A percentile compares a stretch with the other conserved stretches of the same genome.
phyloP scores from a whole-genome alignment of 1,140 invertebrate genomes.

The Aphelenchoides avenae region DNA sequence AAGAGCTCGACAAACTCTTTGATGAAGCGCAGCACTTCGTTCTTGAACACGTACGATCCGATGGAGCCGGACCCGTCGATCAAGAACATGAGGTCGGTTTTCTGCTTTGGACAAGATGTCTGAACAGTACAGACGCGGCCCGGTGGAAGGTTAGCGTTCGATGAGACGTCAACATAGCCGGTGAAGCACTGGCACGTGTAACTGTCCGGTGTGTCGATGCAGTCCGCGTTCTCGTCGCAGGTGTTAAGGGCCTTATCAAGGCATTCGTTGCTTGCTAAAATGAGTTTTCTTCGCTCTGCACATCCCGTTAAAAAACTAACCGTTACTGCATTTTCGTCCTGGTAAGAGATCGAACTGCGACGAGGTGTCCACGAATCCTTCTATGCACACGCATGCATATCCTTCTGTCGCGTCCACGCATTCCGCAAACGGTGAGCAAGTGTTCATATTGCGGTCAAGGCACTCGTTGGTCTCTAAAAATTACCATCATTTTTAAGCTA shows the following conservation, averaged over 20 bases:
- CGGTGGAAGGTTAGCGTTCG: conserved; percentile 53
- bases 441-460: conserved; percentile 42
- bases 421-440: conserved; percentile 58
- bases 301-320: conserved; percentile 31
- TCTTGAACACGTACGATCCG: conserved; percentile 57
- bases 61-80: conserved; percentile 58
- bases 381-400: conserved; percentile 59
- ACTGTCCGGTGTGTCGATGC: conserved; percentile 58
- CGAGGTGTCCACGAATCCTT: conserved; percentile 59
- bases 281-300: background rate
- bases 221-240: conserved; percentile 60
- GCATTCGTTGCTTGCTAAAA: conserved; percentile 58
- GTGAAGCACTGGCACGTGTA: conserved; percentile 60
- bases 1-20: conserved; percentile 57
- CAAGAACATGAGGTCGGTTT: conserved; percentile 56
- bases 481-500: conserved; percentile 3
- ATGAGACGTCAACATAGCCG: conserved; percentile 60
- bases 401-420: conserved; percentile 60
- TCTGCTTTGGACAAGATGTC: conserved; percentile 49
- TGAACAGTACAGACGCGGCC: conserved; percentile 57
- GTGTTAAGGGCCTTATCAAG: conserved; percentile 46
- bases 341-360: conserved; percentile 49
- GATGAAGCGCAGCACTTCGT: conserved; percentile 56
- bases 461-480: conserved; percentile 59
- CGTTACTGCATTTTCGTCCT: conserved; percentile 54